Conservation (phyloP, 2,113 vertebrate genomes). For the Semnornis frantzii region DNA sequence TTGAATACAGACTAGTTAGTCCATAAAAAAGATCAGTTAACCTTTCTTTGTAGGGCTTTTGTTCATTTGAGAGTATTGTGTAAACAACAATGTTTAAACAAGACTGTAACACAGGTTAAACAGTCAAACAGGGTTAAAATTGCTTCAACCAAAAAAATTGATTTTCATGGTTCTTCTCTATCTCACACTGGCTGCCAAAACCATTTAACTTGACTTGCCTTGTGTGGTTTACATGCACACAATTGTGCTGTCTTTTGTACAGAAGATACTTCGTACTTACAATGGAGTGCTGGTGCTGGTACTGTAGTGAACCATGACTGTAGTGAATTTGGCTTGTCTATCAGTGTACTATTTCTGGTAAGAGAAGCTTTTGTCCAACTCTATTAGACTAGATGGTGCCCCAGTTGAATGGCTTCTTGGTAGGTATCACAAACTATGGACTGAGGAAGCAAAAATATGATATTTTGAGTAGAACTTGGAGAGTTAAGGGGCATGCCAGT, state of each 20-base stretch:
- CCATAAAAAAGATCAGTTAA: background rate
- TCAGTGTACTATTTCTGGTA: background rate
- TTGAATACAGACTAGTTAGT: background rate
- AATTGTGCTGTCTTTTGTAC: background rate
- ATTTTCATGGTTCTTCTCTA: background rate
- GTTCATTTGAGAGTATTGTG: background rate
- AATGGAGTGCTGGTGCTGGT: background rate
- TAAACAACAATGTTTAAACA: background rate
- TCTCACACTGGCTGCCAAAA: background rate
- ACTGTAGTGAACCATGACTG: background rate
- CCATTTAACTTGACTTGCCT: background rate
- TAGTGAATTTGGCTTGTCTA: background rate
- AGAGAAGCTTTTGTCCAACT: background rate
- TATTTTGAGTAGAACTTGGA: background rate
- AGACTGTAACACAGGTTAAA: background rate
- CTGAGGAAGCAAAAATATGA: background rate
- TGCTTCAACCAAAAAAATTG: background rate
- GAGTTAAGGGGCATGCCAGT: background rate
- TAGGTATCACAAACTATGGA: background rate
- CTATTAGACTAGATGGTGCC: background rate
- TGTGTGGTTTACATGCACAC: background rate
- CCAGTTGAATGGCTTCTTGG: background rate
- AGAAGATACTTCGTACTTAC: background rate
- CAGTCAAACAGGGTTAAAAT: background rate
- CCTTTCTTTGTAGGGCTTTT: background rate